Percentiles rank a stretch among this genome's conserved stretches.
Evolutionary conservation across 2,797 vertebrate genomes (phyloP).

Genomic region (Acanthis flammea): DNA sequence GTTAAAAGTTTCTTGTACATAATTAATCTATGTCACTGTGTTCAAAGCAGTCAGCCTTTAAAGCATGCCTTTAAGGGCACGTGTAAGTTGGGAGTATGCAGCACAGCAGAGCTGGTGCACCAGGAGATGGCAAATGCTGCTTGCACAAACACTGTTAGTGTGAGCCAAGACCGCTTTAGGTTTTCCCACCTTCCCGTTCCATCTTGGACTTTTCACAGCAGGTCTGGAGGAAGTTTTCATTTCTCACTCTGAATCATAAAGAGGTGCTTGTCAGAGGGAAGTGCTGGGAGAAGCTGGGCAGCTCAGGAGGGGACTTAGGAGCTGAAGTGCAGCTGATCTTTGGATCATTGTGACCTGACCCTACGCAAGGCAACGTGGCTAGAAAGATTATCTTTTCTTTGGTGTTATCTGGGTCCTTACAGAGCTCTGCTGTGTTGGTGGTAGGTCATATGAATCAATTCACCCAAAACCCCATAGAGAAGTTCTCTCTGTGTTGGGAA

Average conservation of each 20-base stretch:
- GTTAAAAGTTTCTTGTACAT: neutral
- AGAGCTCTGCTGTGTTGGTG: neutral
- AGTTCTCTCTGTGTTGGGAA: neutral
- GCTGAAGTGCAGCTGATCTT: neutral
- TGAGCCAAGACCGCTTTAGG: neutral
- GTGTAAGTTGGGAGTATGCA: fast-evolving
- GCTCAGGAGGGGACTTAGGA: neutral
- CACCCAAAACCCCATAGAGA: neutral
- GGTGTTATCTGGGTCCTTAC: neutral
- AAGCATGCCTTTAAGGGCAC: neutral
- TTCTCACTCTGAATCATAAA: neutral
- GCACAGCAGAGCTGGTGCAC: neutral
- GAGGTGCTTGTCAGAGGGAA: neutral
- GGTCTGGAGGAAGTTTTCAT: neutral
- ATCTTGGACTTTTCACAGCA: neutral
- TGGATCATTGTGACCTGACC: neutral
- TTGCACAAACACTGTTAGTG: neutral
- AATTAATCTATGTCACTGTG: neutral
- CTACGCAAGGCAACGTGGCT: neutral
- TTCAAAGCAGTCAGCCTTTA: neutral
- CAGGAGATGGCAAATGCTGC: neutral
- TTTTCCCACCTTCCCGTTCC: neutral
- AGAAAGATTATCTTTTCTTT: neutral
- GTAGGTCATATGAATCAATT: neutral
- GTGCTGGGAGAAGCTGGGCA: neutral